Base-by-base conservation (phyloP, 1,140 invertebrate species). In the Drosophila kohkoa region DNA sequence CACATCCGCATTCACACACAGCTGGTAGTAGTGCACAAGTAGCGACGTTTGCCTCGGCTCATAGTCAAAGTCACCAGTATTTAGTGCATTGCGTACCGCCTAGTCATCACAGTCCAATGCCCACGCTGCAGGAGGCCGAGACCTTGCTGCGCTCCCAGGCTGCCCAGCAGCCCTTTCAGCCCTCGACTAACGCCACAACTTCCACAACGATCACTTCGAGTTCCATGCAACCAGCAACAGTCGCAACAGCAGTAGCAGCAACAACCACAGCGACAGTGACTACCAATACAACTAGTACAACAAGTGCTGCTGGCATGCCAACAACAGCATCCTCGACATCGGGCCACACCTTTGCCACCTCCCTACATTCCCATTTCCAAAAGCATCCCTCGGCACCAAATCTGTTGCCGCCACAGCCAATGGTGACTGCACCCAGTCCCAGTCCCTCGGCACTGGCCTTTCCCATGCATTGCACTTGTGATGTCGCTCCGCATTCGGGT, bases 61-160 rank as follows among this genome's bases (percentile, higher is more conserved):
- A 92, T 85, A 92, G 90, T 81, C 90, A 92, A 75, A 92, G 90
- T 64, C 90, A 92, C 73, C 90, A 92, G 82, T 92, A 92, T 90
- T 88, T 92, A 81, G 90, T 92, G 79, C 90, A 92, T 82, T 92
- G 90, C 76, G 87, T 92, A 74, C 77, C 88, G 71, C 87, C 90
- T 67, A 92, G 85, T 77, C 91, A 86, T 66, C 90, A 92, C 58
- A 92, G 90, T 87, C 90, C 90, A 68, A 74, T 92, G 90, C 91
- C 90, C 45, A 92, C 91, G 76, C 75, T 92, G 75, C 91, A 79
- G 75, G 91, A 92, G 75, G 77, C 88, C 62, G 91, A 87, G 46
- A 87, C 82, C 13, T 20, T 82, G 58, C 73, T 83, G 16, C 83
- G 83, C 45, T 75, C 74, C 25, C 77, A 81, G 67, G 85, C 81